Conservation (phyloP, 2,888 invertebrate species). For the Drosophila setosimentum region DNA sequence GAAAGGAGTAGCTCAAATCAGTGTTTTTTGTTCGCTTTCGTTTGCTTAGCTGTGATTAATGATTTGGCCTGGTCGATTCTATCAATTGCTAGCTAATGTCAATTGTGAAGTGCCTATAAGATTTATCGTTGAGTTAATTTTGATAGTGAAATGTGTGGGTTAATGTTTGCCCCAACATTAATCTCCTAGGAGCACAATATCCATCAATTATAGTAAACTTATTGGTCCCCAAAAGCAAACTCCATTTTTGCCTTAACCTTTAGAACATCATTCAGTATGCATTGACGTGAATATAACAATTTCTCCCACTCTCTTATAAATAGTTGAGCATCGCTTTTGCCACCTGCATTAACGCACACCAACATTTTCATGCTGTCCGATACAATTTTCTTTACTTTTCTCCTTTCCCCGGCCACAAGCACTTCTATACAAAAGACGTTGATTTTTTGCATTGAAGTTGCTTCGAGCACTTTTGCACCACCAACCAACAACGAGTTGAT, state of each 20-base stretch:
- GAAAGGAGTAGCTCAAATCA: neutral
- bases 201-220: slow-evolving; percentile 46
- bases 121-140: slow-evolving; percentile 39
- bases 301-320: slow-evolving; percentile 15
- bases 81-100: slow-evolving; percentile 31
- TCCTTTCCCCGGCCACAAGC: neutral
- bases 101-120: slow-evolving; percentile 3
- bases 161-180: slow-evolving; percentile 32
- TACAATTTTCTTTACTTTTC: slow-evolving; percentile 5
- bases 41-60: slow-evolving; percentile 41
- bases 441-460: slow-evolving; percentile 1
- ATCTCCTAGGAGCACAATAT: slow-evolving; percentile 38
- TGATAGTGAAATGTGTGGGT: slow-evolving; percentile 26
- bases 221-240: neutral
- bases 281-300: slow-evolving; percentile 40
- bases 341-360: slow-evolving; percentile 36
- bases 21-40: neutral
- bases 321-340: slow-evolving; percentile 37
- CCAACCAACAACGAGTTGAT: slow-evolving; percentile 34
- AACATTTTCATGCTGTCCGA: slow-evolving; percentile 29
- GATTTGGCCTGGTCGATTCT: slow-evolving; percentile 21
- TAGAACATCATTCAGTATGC: slow-evolving; percentile 39
- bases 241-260: slow-evolving; percentile 17
- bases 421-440: neutral
- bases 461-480: slow-evolving; percentile 8